Percentiles rank a stretch among this genome's conserved stretches.
phyloP scores from a whole-genome alignment of 2,797 vertebrate species.

The Macropus fuliginosus region DNA sequence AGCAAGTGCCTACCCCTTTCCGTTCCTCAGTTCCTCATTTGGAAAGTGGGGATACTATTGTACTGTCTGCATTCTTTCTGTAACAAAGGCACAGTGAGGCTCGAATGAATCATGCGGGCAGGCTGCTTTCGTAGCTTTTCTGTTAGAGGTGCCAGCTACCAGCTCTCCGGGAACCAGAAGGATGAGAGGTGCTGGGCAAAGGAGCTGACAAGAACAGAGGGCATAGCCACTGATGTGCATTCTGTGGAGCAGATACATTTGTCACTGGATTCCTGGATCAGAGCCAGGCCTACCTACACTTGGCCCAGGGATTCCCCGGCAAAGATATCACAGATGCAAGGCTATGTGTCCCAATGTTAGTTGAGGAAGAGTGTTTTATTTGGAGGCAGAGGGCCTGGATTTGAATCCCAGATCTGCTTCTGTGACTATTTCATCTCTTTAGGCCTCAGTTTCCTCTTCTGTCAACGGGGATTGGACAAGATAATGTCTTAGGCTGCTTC shows the following conservation, averaged over 20 bases:
- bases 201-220: constrained; percentile 57
- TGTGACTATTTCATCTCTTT: background rate
- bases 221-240: constrained; percentile 42
- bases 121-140: background rate
- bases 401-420: background rate
- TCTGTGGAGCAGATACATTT: constrained; percentile 58
- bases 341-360: background rate
- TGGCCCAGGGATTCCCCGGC: constrained; percentile 68
- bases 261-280: constrained; percentile 67
- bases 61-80: background rate
- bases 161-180: background rate
- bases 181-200: constrained; percentile 41
- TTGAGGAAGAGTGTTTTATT: background rate
- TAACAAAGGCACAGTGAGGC: background rate
- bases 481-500: constrained; percentile 32
- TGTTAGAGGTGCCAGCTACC: no score
- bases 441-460: background rate
- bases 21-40: background rate
- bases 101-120: background rate
- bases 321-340: background rate
- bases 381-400: background rate
- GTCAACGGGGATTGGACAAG: background rate
- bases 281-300: constrained; percentile 65
- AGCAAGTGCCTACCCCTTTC: background rate
- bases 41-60: background rate